Conservation (phyloP, 2,888 invertebrate species). For the Polyommatus iphigenia region DNA sequence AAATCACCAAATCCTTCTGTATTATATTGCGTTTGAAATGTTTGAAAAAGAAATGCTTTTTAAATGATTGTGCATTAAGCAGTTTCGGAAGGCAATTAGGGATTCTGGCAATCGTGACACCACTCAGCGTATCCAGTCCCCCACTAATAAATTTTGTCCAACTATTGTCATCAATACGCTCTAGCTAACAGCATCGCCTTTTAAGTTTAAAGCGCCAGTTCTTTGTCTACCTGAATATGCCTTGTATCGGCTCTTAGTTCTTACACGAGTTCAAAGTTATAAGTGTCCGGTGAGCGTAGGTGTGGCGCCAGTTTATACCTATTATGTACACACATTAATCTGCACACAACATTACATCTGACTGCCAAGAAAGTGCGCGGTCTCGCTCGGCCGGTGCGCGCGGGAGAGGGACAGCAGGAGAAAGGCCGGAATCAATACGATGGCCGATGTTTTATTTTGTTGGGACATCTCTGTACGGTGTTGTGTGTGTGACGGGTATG, state of each 20-base stretch:
- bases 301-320: slow-evolving; percentile 37
- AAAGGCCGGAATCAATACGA: slow-evolving; percentile 74
- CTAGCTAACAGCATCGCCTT: no score
- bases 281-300: slow-evolving; percentile 14
- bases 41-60: neutral
- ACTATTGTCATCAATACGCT: neutral
- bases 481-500: slow-evolving; percentile 34
- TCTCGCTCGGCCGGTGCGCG: slow-evolving; percentile 38
- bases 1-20: no score
- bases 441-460: slow-evolving; percentile 71
- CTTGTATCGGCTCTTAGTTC: neutral
- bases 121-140: neutral
- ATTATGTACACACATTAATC: slow-evolving; percentile 46
- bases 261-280: slow-evolving; percentile 7
- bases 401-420: slow-evolving; percentile 52
- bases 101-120: no score
- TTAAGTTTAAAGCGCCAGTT: neutral
- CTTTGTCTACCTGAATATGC: neutral
- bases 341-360: slow-evolving; percentile 45
- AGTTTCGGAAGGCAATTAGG: neutral
- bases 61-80: neutral
- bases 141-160: neutral
- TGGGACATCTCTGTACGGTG: slow-evolving; percentile 58
- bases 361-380: slow-evolving; percentile 42
- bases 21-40: no score